Evolutionary conservation across 2,797 vertebrate genomes (phyloP), one percentile per base, ranked within the genome.

Genomic region (Acipenser oxyrinchus): DNA sequence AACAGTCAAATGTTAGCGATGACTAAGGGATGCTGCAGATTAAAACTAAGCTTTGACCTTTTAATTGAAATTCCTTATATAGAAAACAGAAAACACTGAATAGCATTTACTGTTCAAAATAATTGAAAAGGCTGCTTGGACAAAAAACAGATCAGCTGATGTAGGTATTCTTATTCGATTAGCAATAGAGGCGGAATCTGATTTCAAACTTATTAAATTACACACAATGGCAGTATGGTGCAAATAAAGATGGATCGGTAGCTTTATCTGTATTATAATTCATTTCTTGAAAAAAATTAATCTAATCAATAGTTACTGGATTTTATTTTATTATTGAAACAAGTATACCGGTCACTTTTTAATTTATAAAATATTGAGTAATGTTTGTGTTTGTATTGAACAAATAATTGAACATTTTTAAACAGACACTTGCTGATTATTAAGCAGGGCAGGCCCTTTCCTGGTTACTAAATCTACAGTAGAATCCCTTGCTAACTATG

Each of bases 121-220:
- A 74, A 76, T 68, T 67, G 7, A 65, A 55, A 51, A 66, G 69
- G 64, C 65, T 66, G 49, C 66, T n/a, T 65, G 71, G 72, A 80
- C 65, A 70, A 67, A 69, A 72, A 64, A 62, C 78, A 80, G 75
- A 75, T 63, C 50, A 63, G 52, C 59, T 48, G 55, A 52, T 51
- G 59, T 63, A 50, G 51, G 48, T 63, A 58, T 58, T 58, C 65
- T 75, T 76, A 51, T 51, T 59, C 8, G 59, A 61, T 63, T 66
- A 66, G 51, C 68, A 72, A 74, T 63, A 66, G 55, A 66, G 55
- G 63, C 61, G 63, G 48, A 70, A 71, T 57, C 15, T 48, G 68
- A 77, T 73, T 72, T 71, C 50, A 10, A 66, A 66, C 10, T 60
- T 51, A 70, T 64, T 63, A 67, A 70, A 63, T 63, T 51, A 70